Evolutionary conservation across 2,888 invertebrate genomes (phyloP), one percentile per base, ranked within the genome.

Genomic region (Lasioglossum malachurum): DNA sequence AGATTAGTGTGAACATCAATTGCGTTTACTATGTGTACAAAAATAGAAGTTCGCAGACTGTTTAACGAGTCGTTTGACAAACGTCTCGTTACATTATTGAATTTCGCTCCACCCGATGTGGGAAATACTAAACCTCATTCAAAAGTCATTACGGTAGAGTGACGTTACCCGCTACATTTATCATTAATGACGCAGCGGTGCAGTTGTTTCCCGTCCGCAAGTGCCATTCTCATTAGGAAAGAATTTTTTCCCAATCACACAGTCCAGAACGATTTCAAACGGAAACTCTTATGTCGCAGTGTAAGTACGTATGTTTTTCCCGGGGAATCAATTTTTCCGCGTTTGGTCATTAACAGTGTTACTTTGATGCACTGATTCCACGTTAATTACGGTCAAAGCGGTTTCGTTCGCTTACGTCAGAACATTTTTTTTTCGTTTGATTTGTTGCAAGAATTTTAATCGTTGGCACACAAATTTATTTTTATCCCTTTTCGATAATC

Each of bases 111-210:
- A 19, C 35, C 73, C 46, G 46, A 46, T 49, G 49, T 49, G 31
- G 44, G n/a, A 46, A 46, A 73, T 46, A 19, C 73, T 46, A 46
- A 73, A 73, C 73, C 67, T 73, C 73, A 73, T 73, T 73, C 73
- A 73, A 73, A 73, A 31, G 73, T 73, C 73, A 73, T 73, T 73
- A 73, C 73, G 31, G 73, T 19, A 31, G 27, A 49, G 73, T 73
- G 44, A 73, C 73, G 73, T 49, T 73, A 2, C 49, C 19, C 46
- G 73, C 73, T 73, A 73, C 73, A 73, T 73, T 73, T 73, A 73
- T 73, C 46, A 73, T 73, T 73, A 73, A 73, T 23, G 46, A 49
- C 73, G 73, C 73, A 10, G 46, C 46, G 49, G 19, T 31, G 49
- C 49, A 46, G 49, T 73, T 46, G 31, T 73, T 73, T 19, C 49